Conservation (phyloP, 1,140 invertebrate genomes). For the Heliconius melpomene region DNA sequence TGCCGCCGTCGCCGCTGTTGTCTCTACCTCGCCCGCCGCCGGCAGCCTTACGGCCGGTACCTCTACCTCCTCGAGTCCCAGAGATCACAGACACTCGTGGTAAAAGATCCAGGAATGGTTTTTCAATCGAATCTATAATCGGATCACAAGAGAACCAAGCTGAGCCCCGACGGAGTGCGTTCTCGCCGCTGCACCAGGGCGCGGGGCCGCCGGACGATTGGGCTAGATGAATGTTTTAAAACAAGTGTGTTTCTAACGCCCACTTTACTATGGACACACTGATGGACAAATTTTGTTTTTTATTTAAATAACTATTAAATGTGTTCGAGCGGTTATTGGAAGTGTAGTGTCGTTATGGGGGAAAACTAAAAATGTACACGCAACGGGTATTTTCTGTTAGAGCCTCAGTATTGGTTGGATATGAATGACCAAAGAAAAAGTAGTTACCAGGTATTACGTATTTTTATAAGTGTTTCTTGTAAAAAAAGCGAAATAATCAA, state of each 20-base stretch:
- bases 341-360: slow-evolving; percentile 22
- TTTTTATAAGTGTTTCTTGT: slow-evolving; percentile 41
- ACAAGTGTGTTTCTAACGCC: slow-evolving; percentile 51
- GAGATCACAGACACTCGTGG: slow-evolving; percentile 65
- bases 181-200: slow-evolving; percentile 69
- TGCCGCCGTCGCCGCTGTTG: slow-evolving; percentile 69
- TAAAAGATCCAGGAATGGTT: slow-evolving; percentile 76
- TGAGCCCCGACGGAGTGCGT: slow-evolving; percentile 72
- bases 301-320: background rate
- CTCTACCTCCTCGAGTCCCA: slow-evolving; percentile 63
- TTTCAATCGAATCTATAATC: slow-evolving; percentile 79
- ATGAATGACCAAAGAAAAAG: slow-evolving; percentile 48
- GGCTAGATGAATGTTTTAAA: slow-evolving; percentile 74
- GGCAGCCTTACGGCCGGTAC: slow-evolving; percentile 68
- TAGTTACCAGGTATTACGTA: slow-evolving; percentile 47
- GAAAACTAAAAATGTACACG: slow-evolving; percentile 19
- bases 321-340: slow-evolving; percentile 14
- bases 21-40: slow-evolving; percentile 72
- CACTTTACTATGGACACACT: slow-evolving; percentile 50
- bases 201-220: slow-evolving; percentile 76
- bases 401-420: slow-evolving; percentile 20
- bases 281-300: slow-evolving; percentile 39
- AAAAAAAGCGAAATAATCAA: slow-evolving; percentile 30
- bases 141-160: slow-evolving; percentile 60
- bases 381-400: slow-evolving; percentile 29